Conservation (phyloP, 2,113 vertebrate species). For the Chrysemys picta region DNA sequence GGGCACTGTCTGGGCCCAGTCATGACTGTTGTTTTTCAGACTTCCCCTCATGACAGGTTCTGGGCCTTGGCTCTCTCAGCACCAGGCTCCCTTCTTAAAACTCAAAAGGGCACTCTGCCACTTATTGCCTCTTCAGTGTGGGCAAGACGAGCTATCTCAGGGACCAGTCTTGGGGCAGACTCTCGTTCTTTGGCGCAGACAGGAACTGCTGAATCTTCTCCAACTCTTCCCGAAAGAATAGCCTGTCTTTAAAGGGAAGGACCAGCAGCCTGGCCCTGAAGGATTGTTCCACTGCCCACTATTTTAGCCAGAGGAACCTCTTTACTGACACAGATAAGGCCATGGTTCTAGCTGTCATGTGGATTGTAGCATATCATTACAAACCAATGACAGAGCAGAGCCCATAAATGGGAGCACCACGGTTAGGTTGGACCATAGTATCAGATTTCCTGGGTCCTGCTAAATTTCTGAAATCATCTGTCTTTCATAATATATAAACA, state of each 20-base stretch:
- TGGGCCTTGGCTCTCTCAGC: background rate
- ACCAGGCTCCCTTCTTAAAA: background rate
- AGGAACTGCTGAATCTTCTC: background rate
- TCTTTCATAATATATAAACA: background rate
- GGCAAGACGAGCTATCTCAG: background rate
- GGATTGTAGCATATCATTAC: background rate
- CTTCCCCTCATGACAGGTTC: background rate
- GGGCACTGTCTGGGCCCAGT: background rate
- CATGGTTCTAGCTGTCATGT: background rate
- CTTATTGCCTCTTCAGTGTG: background rate
- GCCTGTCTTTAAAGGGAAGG: background rate
- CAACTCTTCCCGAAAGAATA: background rate
- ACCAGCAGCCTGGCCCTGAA: background rate
- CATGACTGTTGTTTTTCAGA: background rate
- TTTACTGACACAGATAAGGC: background rate
- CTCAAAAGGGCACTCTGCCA: background rate
- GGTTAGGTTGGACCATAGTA: background rate
- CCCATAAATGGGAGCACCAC: background rate
- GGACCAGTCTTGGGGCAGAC: background rate
- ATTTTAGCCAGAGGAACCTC: background rate
- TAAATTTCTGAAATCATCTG: background rate
- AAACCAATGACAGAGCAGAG: background rate
- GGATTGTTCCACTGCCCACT: background rate
- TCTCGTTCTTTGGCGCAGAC: background rate
- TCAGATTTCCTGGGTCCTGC: background rate